These are phyloP conservation scores for Salvelinus fontinalis DNA, from an alignment of 2,113 vertebrate species.

Conservation along the genomic window DNA sequence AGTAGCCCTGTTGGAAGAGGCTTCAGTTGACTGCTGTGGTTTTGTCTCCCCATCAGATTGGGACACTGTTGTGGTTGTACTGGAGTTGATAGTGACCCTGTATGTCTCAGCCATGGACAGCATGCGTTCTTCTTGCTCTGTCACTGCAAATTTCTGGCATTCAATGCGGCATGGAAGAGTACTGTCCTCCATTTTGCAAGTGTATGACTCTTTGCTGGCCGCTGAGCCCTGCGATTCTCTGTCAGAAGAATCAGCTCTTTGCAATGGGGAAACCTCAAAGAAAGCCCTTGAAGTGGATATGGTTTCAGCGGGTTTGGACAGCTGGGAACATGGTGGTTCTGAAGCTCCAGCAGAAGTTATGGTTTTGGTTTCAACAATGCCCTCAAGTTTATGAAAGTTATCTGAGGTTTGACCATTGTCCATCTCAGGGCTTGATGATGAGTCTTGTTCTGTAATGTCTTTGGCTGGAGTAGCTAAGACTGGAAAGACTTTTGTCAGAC, in stretches of 20 bases:
- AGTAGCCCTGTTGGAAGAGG: constrained; percentile 74
- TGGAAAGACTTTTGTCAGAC: constrained; percentile 63
- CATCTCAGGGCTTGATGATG: constrained; percentile 39
- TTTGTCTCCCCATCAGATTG: constrained; percentile 52
- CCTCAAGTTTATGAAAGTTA: constrained; percentile 33
- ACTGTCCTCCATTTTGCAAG: constrained; percentile 64
- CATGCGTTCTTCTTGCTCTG: constrained; percentile 49
- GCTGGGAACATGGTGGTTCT: constrained; percentile 27
- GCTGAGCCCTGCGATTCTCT: constrained; percentile 56
- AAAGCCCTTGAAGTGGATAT: constrained; percentile 49
- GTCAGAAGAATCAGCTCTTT: constrained; percentile 68
- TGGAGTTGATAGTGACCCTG: constrained; percentile 37
- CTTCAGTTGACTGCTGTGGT: constrained; percentile 44
- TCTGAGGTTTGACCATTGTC: constrained; percentile 48
- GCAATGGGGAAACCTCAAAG: constrained; percentile 76
- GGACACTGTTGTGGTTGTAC: constrained; percentile 29
- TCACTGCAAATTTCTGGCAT: constrained; percentile 59
- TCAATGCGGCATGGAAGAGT: constrained; percentile 68
- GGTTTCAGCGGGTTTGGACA: constrained; percentile 28
- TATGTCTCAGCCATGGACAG: constrained; percentile 40
- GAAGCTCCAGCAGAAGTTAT: constrained; percentile 16
- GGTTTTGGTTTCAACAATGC: constrained; percentile 20
- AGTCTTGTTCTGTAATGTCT: constrained; percentile 39
- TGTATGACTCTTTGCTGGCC: constrained; percentile 56
- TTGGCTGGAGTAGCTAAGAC: constrained; percentile 42